These are phyloP conservation scores for Dilophus febrilis DNA, from an alignment of 2,888 invertebrate genomes.

Conservation along the genomic window DNA sequence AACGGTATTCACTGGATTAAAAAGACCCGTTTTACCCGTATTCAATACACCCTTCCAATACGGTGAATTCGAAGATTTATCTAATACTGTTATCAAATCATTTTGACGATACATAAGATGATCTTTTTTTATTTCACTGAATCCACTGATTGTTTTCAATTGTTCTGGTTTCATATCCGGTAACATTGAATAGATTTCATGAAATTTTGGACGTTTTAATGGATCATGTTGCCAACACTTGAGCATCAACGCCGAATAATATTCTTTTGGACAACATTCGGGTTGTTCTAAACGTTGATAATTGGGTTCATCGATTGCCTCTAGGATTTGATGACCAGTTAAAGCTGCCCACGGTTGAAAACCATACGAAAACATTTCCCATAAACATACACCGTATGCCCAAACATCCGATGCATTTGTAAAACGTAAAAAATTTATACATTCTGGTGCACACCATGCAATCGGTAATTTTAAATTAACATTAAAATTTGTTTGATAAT, in stretches of 20 bases:
- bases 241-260: constrained; percentile 70
- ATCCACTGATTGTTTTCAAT: constrained; percentile 57
- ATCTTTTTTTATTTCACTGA: constrained; percentile 39
- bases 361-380: constrained; percentile 99
- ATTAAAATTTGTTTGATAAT: constrained; percentile 96
- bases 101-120: constrained; percentile 70
- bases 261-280: constrained; percentile 85
- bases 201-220: constrained; percentile 72
- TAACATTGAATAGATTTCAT: constrained; percentile 59
- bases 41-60: constrained; percentile 85
- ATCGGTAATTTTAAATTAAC: constrained; percentile 94
- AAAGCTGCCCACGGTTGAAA: constrained; percentile 96
- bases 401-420: constrained; percentile 95
- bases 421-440: constrained; percentile 87
- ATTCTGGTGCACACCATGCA: constrained; percentile 98
- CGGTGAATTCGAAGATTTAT: constrained; percentile 52
- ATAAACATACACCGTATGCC: constrained; percentile 95
- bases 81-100: constrained; percentile 83
- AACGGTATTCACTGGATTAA: constrained; percentile 78
- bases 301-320: constrained; percentile 87
- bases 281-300: constrained; percentile 81
- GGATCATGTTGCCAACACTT: constrained; percentile 96
- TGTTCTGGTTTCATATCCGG: constrained; percentile 83
- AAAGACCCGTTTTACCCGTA: constrained; percentile 82
- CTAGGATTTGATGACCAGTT: constrained; percentile 84